Evolutionary conservation across 2,797 vertebrate genomes (phyloP), one percentile per base, ranked within the genome.

Genomic region (Pipistrellus pygmaeus): DNA sequence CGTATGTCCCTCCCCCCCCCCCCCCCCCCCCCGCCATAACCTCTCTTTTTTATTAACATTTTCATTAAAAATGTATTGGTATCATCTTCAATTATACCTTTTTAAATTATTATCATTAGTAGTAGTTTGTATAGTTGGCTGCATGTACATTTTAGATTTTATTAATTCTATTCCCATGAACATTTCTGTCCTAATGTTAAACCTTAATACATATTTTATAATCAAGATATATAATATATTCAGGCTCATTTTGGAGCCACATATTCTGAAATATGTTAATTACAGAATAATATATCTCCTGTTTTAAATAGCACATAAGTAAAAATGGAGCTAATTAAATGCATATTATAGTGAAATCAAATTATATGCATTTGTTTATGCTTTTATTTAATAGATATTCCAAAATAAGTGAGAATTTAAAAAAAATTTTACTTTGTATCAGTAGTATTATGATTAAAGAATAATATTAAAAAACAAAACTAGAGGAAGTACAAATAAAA

Each of bases 261-360:
- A 23, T 93, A n/a, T 93, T 88, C 48, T 96, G 30, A 87, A 90
- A 48, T 85, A 93, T 7, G 32, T 60, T 94, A 32, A 68, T 60
- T 94, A 32, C 62, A 86, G 1, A 93, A 69, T 81, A 91, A 96
- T 85, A 80, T 72, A 30, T 32, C n/a, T 30, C 17, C 77, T 85
- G 94, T 96, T 87, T 87, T 88, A 86, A 83, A 80, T 71, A 90
- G 25, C 80, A 94, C 2, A 35, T 71, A 81, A 89, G 68, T 95
- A 32, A 88, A 92, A 87, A 68, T 72, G 11, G 46, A 27, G 21
- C 53, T 80, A 93, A 76, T 51, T 87, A 88, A 46, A 57, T 91
- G 0, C 5, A 68, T 44, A 30, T 88, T 77, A 12, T 83, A 87
- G 64, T 77, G 75, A 94, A 95, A 88, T 88, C 44, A 87, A 6